These are phyloP conservation scores for Neoascia interrupta DNA, from an alignment of 2,888 invertebrate genomes.

Conservation along the genomic window DNA sequence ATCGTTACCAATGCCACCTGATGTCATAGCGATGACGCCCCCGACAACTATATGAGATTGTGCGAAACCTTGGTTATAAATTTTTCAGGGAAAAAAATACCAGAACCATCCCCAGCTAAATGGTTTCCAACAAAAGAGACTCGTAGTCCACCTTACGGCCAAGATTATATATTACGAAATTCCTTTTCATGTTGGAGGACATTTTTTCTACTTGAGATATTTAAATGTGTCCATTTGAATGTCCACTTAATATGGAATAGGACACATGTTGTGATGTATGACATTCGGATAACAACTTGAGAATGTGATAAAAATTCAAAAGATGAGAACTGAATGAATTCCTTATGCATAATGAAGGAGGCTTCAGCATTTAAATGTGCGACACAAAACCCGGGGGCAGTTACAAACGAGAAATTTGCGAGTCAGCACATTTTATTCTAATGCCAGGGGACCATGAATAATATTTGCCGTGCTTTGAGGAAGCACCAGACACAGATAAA, in stretches of 20 bases:
- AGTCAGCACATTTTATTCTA: conserved; percentile 22
- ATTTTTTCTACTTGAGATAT: conserved; percentile 52
- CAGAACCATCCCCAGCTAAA: conserved; percentile 8
- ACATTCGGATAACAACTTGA: conserved; percentile 43
- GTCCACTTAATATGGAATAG: conserved; percentile 41
- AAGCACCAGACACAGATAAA: conserved; percentile 52
- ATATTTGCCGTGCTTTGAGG: conserved; percentile 23
- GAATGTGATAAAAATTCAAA: conserved; percentile 56
- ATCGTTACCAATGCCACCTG: conserved; percentile 61
- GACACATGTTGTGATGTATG: conserved; percentile 18
- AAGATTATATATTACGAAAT: conserved; percentile 56
- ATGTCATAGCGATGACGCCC: conserved; percentile 59
- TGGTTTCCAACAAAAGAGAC: conserved; percentile 28
- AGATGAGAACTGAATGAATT: conserved; percentile 48
- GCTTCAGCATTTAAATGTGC: conserved; percentile 48
- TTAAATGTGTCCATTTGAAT: conserved; percentile 67
- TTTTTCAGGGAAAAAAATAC: conserved; percentile 20
- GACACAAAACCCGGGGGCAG: conserved; percentile 16
- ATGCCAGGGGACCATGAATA: conserved; percentile 58
- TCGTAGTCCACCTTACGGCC: conserved; percentile 41
- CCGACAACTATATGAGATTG: conserved; percentile 1
- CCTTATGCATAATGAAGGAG: conserved; percentile 39
- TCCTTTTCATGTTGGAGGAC: conserved; percentile 40
- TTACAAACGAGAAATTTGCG: conserved; percentile 22
- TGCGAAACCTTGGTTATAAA: conserved; percentile 21